Evolutionary conservation across 1,140 invertebrate genomes (phyloP).

Genomic region (Drosophila repletoides): DNA sequence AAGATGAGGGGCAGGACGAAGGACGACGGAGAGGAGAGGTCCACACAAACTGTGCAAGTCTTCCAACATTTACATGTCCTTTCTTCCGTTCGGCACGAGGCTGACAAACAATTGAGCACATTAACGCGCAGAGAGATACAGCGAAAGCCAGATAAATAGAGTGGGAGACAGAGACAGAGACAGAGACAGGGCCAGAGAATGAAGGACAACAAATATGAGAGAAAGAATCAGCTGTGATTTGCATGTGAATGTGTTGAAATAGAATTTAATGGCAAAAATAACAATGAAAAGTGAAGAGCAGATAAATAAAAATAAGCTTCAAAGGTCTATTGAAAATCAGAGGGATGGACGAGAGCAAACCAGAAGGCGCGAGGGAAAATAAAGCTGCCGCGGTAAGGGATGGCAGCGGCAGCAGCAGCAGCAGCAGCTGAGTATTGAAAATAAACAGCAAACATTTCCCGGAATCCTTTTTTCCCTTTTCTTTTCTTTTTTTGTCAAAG

Average conservation of each 20-base stretch:
- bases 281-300: conserved; percentile 58
- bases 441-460: neutral
- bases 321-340: conserved; percentile 27
- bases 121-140: conserved; percentile 64
- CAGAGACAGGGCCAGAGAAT: neutral
- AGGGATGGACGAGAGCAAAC: neutral
- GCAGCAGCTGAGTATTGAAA: neutral
- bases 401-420: neutral
- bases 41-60: conserved; percentile 37
- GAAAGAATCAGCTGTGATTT: conserved; percentile 47
- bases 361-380: neutral
- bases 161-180: neutral
- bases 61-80: conserved; percentile 48
- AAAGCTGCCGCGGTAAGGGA: neutral
- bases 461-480: too few relatives aligned
- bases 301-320: conserved; percentile 68
- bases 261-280: conserved; percentile 68
- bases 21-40: neutral
- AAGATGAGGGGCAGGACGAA: neutral
- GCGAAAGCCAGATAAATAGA: neutral
- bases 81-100: conserved; percentile 48
- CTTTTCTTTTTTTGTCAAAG: too few relatives aligned
- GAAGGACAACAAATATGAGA: neutral
- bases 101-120: conserved; percentile 76
- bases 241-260: conserved; percentile 76